Conservation (phyloP, 2,888 invertebrate species). For the Caprella mutica region DNA sequence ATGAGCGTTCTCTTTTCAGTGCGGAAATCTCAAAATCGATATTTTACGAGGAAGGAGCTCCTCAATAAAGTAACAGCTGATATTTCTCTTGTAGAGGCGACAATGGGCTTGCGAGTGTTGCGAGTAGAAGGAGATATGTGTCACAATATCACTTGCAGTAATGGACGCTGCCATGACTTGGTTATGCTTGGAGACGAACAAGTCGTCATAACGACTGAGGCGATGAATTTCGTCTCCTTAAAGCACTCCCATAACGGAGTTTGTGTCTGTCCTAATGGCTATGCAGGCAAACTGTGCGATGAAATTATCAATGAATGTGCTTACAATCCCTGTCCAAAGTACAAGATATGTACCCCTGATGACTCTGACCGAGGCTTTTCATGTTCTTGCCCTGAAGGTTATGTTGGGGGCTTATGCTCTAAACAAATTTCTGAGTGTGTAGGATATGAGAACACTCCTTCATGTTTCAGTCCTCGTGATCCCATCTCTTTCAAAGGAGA, state of each 20-base stretch:
- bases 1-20: slow-evolving; percentile 24
- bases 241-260: slow-evolving; percentile 57
- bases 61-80: slow-evolving; percentile 46
- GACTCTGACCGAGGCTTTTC: slow-evolving; percentile 57
- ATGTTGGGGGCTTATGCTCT: slow-evolving; percentile 54
- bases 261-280: slow-evolving; percentile 75
- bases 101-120: slow-evolving; percentile 54
- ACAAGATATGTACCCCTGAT: slow-evolving; percentile 62
- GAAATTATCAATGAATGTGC: slow-evolving; percentile 65
- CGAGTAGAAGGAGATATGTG: slow-evolving; percentile 58
- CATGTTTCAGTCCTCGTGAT: slow-evolving; percentile 60
- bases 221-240: slow-evolving; percentile 66
- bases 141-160: slow-evolving; percentile 53
- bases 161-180: slow-evolving; percentile 61
- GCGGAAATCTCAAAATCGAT: slow-evolving; percentile 15
- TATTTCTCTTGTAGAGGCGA: slow-evolving; percentile 35
- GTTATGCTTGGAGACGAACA: slow-evolving; percentile 50
- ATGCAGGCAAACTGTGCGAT: slow-evolving; percentile 55
- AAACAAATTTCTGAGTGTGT: slow-evolving; percentile 52
- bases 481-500: slow-evolving; percentile 69
- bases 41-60: slow-evolving; percentile 16
- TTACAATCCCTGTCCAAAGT: slow-evolving; percentile 58
- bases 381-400: slow-evolving; percentile 67
- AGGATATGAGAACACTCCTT: slow-evolving; percentile 48
- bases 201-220: slow-evolving; percentile 57